Percentiles rank a stretch among this genome's conserved stretches.
phyloP scores from a whole-genome alignment of 1,140 invertebrate genomes.

The Melanaphis sacchari region DNA sequence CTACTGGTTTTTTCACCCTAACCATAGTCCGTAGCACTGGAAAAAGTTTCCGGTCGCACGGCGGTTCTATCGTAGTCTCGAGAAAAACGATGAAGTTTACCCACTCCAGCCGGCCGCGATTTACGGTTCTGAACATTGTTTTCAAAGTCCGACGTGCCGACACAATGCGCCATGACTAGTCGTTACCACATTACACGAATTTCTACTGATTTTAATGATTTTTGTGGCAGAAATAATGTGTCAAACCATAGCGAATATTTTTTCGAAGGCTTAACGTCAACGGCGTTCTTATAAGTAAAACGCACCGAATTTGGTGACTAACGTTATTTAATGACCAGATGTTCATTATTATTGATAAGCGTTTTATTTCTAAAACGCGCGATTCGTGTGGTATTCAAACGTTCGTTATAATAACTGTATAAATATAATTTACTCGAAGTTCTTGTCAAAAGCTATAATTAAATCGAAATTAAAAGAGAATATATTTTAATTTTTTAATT shows the following conservation, averaged over 20 bases:
- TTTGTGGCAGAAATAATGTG: neutral
- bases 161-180: neutral
- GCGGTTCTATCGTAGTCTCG: neutral
- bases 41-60: neutral
- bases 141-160: neutral
- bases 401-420: neutral
- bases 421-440: neutral
- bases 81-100: neutral
- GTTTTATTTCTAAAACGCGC: neutral
- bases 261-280: neutral
- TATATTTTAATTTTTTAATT: too few species aligned
- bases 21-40: too few species aligned
- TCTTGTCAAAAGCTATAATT: neutral
- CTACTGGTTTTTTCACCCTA: neutral
- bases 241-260: neutral
- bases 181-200: neutral
- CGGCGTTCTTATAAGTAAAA: neutral
- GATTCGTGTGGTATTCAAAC: neutral
- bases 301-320: neutral
- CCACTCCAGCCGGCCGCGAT: neutral
- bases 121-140: neutral
- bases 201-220: neutral
- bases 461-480: neutral
- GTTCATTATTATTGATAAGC: neutral
- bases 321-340: neutral